Conservation (phyloP, 2,113 vertebrate species). For the Hemicordylus capensis region DNA sequence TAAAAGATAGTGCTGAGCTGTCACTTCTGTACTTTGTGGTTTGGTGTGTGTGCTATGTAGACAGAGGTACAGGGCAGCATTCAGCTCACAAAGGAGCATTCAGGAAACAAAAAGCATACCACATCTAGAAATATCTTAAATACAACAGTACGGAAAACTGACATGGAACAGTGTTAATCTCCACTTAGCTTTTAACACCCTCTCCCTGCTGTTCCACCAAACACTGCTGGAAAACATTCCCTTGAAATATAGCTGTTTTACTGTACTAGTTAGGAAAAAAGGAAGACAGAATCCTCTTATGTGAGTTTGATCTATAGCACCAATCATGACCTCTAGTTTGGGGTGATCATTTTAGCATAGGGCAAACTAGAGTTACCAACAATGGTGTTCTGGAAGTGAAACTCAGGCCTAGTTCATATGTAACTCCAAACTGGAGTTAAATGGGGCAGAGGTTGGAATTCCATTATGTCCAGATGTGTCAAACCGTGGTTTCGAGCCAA, state of each 20-base stretch:
- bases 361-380: neutral
- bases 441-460: too few species aligned
- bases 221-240: neutral
- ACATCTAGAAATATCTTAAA: neutral
- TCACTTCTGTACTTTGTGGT: slow-evolving; percentile 3
- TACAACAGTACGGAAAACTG: neutral
- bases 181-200: neutral
- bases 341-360: neutral
- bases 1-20: slow-evolving; percentile 2
- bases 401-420: too few species aligned
- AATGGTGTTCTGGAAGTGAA: too few species aligned
- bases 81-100: slow-evolving; percentile 17
- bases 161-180: neutral
- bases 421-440: too few species aligned
- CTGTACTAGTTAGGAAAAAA: neutral
- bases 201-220: neutral
- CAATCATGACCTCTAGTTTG: neutral
- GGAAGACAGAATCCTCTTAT: neutral
- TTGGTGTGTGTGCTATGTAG: neutral
- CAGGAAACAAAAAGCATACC: neutral
- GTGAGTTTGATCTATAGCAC: too few species aligned
- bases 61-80: neutral
- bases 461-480: too few species aligned
- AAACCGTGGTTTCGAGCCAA: too few species aligned
- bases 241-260: neutral